Evolutionary conservation across 2,888 invertebrate species (phyloP).

Genomic region (Spodoptera exigua): DNA sequence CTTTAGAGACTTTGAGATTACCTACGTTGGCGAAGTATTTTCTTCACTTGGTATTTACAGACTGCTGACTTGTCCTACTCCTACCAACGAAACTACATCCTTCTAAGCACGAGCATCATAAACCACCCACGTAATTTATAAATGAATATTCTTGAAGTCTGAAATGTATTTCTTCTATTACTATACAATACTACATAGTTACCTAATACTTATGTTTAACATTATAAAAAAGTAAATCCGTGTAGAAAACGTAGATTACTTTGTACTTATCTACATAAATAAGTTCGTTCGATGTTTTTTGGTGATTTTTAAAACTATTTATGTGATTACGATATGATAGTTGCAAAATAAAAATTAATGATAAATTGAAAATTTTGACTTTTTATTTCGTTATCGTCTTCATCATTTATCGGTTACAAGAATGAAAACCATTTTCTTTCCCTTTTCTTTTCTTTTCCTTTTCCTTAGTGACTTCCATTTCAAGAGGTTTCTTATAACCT

Average conservation of each 20-base stretch:
- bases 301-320: slow-evolving; percentile 53
- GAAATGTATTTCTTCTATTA: slow-evolving; percentile 37
- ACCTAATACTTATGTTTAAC: slow-evolving; percentile 45
- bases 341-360: slow-evolving; percentile 55
- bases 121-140: slow-evolving; percentile 23
- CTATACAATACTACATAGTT: slow-evolving; percentile 26
- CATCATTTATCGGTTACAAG: neutral
- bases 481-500: too few relatives aligned
- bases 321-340: slow-evolving; percentile 58
- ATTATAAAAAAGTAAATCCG: slow-evolving; percentile 20
- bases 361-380: slow-evolving; percentile 25
- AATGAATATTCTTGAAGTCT: slow-evolving; percentile 47
- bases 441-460: neutral
- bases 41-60: too few relatives aligned
- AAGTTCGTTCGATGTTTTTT: slow-evolving; percentile 58
- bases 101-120: slow-evolving; percentile 10
- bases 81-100: neutral
- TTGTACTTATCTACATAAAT: slow-evolving; percentile 35
- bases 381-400: slow-evolving; percentile 14
- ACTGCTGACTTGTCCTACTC: slow-evolving; percentile 4
- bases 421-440: too few relatives aligned
- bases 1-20: too few relatives aligned
- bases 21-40: too few relatives aligned
- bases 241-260: slow-evolving; percentile 51
- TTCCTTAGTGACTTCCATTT: too few relatives aligned